Percentiles rank a stretch among this genome's conserved stretches.
Evolutionary conservation across 2,797 vertebrate species (phyloP).

Genomic region (Coregonus sp.): DNA sequence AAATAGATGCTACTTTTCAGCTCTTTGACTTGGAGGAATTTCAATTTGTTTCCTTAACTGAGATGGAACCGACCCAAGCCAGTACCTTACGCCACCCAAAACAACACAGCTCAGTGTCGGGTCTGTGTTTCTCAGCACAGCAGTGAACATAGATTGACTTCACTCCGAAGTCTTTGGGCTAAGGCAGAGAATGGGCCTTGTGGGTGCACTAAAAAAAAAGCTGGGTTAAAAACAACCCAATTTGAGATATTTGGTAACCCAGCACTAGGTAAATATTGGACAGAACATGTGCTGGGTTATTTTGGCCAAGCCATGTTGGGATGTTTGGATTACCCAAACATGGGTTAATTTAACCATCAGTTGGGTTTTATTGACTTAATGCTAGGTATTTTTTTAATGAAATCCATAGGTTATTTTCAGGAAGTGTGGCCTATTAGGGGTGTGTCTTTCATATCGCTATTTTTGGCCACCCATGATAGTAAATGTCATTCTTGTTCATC

Average conservation of each 20-base stretch:
- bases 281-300: too few relatives aligned
- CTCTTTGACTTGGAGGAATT: not conserved
- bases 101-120: not conserved
- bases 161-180: constrained; percentile 58
- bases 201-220: constrained; percentile 28
- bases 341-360: not conserved
- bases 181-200: constrained; percentile 50
- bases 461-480: too few relatives aligned
- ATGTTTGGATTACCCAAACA: not conserved
- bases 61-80: not conserved
- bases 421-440: too few relatives aligned
- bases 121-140: constrained; percentile 23
- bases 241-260: too few relatives aligned
- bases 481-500: too few relatives aligned
- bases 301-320: too few relatives aligned
- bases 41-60: not conserved
- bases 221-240: too few relatives aligned
- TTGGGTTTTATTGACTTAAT: too few relatives aligned
- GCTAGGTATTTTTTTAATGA: too few relatives aligned
- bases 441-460: too few relatives aligned
- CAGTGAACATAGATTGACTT: constrained; percentile 61
- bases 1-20: not conserved
- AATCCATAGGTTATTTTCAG: too few relatives aligned
- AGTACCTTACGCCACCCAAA: not conserved
- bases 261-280: too few relatives aligned